Percentiles rank a stretch among this genome's conserved stretches.
Conservation (phyloP, 2,888 invertebrate genomes). For the Eurytoma californica region DNA sequence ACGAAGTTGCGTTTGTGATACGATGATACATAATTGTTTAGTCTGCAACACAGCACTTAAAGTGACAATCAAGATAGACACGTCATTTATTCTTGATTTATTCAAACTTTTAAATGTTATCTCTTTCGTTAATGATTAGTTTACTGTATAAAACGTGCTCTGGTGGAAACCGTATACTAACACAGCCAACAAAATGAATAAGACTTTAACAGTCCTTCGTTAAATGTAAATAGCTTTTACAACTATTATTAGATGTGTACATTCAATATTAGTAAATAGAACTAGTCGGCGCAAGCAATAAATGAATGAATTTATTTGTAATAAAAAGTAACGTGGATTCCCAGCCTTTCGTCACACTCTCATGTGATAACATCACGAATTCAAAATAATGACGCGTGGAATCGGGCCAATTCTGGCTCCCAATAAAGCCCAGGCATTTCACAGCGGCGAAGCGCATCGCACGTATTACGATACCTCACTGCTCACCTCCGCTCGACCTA, state of each 20-base stretch:
- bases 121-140: constrained; percentile 5
- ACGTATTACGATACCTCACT: background rate
- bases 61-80: constrained; percentile 23
- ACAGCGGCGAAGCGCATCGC: constrained; percentile 1
- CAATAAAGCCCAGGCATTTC: constrained; percentile 3
- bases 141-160: background rate
- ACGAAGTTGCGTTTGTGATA: background rate
- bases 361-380: background rate
- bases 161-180: background rate
- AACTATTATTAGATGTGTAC: too few species aligned
- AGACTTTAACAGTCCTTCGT: too few species aligned
- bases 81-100: background rate
- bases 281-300: too few species aligned
- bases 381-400: background rate
- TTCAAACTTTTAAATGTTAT: constrained; percentile 14
- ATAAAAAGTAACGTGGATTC: too few species aligned
- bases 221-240: too few species aligned
- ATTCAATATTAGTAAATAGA: too few species aligned
- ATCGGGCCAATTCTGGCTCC: constrained; percentile 9
- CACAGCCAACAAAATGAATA: too few species aligned
- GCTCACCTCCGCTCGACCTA: background rate
- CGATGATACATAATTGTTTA: constrained; percentile 41
- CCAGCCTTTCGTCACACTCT: too few species aligned
- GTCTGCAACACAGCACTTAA: constrained; percentile 29
- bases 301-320: too few species aligned